Evolutionary conservation across 2,113 vertebrate species (phyloP).

Genomic region (Desmodus rotundus): DNA sequence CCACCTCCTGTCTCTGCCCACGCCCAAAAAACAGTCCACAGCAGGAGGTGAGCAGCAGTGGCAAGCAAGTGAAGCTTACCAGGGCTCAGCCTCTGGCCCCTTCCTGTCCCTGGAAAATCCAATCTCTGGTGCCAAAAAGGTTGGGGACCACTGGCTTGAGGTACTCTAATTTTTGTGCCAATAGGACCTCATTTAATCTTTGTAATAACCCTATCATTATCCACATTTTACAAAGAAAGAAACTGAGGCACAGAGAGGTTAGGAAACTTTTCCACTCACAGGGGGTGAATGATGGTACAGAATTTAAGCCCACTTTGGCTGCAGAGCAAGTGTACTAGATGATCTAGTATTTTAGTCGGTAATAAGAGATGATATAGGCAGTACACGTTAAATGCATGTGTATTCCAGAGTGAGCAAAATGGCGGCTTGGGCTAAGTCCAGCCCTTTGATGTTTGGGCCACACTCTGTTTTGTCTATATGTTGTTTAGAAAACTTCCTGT

Average conservation of each 20-base stretch:
- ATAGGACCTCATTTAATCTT: neutral
- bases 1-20: too few relatives aligned
- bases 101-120: too few relatives aligned
- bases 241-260: neutral
- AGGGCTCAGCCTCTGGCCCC: too few relatives aligned
- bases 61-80: too few relatives aligned
- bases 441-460: neutral
- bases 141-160: neutral
- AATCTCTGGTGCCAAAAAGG: too few relatives aligned
- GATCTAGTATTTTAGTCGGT: neutral
- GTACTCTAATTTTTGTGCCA: neutral
- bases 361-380: neutral
- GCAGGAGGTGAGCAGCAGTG: too few relatives aligned
- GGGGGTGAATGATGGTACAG: neutral
- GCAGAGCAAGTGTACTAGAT: neutral
- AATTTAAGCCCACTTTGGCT: neutral
- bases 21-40: too few relatives aligned
- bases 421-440: neutral
- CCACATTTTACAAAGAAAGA: neutral
- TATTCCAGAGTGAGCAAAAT: neutral
- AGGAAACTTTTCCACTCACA: neutral
- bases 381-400: neutral
- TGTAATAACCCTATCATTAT: neutral
- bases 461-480: neutral
- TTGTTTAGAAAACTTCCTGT: neutral